Base-by-base conservation (phyloP, 2,888 invertebrate species). In the Drosophila dives region DNA sequence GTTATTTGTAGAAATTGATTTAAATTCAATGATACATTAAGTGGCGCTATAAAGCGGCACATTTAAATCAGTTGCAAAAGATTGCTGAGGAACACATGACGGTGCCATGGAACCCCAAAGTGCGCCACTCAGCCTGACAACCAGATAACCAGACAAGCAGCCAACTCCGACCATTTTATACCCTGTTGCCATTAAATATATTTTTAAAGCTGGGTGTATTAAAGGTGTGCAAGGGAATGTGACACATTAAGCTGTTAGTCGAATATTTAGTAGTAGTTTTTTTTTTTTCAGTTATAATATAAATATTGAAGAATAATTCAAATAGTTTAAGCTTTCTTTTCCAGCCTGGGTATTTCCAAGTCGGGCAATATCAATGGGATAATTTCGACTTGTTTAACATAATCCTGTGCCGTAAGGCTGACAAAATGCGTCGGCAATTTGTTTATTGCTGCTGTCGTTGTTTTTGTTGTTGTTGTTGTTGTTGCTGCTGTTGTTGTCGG, bases 341-440 rank as follows among this genome's bases (percentile, higher is more conserved):
- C 7, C 23, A 15, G 5, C 3, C 11, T n/a, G 64, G 34, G 55
- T 65, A 67, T 56, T 5, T 42, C 1, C 1, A 8, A 51, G 55
- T 36, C 7, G 2, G n/a, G 12, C 33, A 17, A 0, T 20, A 3
- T 3, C 12, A n/a, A n/a, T 15, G 23, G 2, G 8, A 23, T 0
- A n/a, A 17, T 50, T 42, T 10, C 29, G 53, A 59, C 38, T 68
- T 87, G 89, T 80, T 87, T 87, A 87, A 89, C 87, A 87, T 87
- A 87, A 87, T 85, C 87, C 87, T 86, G 84, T 54, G 64, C 64
- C 72, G 76, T 63, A 81, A 69, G 62, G 64, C 83, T 79, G 82
- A 75, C 82, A 84, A 87, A 89, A 88, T 85, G 86, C 90, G 89
- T 87, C 86, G 90, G 90, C 89, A 89, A 89, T 89, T 89, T 89